Evolutionary conservation across 2,113 vertebrate genomes (phyloP).

Genomic region (Syngnathoides biaculeatus): DNA sequence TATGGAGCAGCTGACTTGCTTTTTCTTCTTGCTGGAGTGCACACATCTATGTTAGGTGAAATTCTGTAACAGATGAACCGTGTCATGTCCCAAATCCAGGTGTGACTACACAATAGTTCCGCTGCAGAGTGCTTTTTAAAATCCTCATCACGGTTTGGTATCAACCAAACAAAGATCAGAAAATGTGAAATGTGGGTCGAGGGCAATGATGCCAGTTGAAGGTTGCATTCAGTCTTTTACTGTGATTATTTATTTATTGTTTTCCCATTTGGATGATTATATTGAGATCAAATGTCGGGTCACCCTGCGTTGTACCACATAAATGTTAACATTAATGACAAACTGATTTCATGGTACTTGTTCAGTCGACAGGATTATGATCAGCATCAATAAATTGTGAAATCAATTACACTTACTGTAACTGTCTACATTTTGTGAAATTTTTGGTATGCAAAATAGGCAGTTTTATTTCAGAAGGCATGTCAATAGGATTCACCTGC

Average conservation of each 20-base stretch:
- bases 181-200: not conserved
- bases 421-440: too few species aligned
- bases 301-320: too few species aligned
- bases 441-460: too few species aligned
- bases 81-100: not conserved
- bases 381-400: too few species aligned
- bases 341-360: too few species aligned
- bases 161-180: not conserved
- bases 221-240: not conserved
- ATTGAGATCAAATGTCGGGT: too few species aligned
- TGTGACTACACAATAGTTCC: not conserved
- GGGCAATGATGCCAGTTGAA: not conserved
- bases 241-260: not conserved
- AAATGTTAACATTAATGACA: too few species aligned
- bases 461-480: constrained; percentile 38
- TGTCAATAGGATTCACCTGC: constrained; percentile 17
- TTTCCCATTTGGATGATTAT: too few species aligned
- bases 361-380: too few species aligned
- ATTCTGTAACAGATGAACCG: not conserved
- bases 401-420: too few species aligned
- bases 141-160: not conserved
- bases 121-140: not conserved
- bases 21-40: not conserved
- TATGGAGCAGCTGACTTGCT: not conserved
- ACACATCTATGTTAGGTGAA: not conserved